Evolutionary conservation across 2,888 invertebrate species (phyloP).

Genomic region (Lycocerus yunnanus): DNA sequence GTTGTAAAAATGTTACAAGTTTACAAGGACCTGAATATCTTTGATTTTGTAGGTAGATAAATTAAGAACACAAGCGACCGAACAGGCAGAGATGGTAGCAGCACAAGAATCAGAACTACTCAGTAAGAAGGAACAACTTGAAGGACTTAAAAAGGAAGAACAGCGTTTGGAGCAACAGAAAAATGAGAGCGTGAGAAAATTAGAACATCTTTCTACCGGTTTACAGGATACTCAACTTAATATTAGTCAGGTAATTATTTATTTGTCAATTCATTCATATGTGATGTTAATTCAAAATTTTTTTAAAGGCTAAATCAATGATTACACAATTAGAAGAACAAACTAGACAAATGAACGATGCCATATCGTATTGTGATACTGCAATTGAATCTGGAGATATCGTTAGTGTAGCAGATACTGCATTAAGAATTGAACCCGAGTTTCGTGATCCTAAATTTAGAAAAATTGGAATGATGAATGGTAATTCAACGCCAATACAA

Average conservation of each 20-base stretch:
- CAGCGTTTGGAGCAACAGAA: slow-evolving; percentile 75
- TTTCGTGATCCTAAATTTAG: slow-evolving; percentile 62
- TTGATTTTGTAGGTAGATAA: slow-evolving; percentile 76
- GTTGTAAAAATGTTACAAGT: slow-evolving; percentile 17
- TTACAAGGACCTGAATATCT: not conserved
- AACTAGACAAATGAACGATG: slow-evolving; percentile 77
- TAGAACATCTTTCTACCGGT: slow-evolving; percentile 70
- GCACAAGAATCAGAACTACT: slow-evolving; percentile 86
- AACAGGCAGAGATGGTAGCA: slow-evolving; percentile 81
- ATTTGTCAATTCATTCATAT: slow-evolving; percentile 42
- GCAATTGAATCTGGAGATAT: slow-evolving; percentile 71
- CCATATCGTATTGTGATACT: slow-evolving; percentile 70
- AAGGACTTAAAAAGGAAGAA: slow-evolving; percentile 79
- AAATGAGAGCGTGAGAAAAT: slow-evolving; percentile 67
- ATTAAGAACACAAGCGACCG: slow-evolving; percentile 81
- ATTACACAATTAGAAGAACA: slow-evolving; percentile 87
- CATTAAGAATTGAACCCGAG: slow-evolving; percentile 68
- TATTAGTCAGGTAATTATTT: slow-evolving; percentile 72
- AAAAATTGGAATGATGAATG: slow-evolving; percentile 44
- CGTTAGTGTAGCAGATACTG: slow-evolving; percentile 67
- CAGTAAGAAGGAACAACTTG: slow-evolving; percentile 77
- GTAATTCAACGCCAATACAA: slow-evolving; percentile 37
- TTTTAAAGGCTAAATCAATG: slow-evolving; percentile 77
- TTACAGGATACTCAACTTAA: slow-evolving; percentile 81
- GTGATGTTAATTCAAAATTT: not conserved